phyloP scores from a whole-genome alignment of 1,140 invertebrate species.

The Trichonephila clavata region DNA sequence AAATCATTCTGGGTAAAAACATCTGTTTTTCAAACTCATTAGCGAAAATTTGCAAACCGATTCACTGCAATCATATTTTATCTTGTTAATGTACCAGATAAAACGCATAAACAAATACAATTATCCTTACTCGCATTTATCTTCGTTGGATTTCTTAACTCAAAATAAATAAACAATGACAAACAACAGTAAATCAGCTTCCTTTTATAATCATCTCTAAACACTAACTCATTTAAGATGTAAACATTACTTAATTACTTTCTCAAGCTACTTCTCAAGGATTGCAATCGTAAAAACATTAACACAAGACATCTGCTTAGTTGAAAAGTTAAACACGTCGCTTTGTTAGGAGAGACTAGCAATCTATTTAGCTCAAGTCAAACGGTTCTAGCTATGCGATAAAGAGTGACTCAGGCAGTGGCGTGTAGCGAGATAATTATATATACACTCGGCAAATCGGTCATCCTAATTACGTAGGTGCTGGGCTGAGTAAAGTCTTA shows the following conservation, averaged over 20 bases:
- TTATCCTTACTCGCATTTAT: too few species aligned
- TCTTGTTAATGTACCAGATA: too few species aligned
- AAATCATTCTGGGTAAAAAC: too few species aligned
- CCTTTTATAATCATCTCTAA: neutral
- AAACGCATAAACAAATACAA: too few species aligned
- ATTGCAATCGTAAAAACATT: slow-evolving; percentile 9
- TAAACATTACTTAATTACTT: slow-evolving; percentile 24
- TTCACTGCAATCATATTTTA: too few species aligned
- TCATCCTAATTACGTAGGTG: neutral
- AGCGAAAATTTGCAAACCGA: too few species aligned
- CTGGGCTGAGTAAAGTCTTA: slow-evolving; percentile 6
- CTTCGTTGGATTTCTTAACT: neutral
- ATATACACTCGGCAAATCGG: slow-evolving; percentile 7
- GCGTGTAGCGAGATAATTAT: slow-evolving; percentile 20
- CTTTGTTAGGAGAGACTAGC: neutral
- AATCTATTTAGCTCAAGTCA: slow-evolving; percentile 10
- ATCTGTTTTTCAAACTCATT: too few species aligned
- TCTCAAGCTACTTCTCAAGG: neutral
- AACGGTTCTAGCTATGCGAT: neutral
- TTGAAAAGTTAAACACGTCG: slow-evolving; percentile 17
- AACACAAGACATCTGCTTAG: neutral
- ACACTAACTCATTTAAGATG: neutral
- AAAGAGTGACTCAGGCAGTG: slow-evolving; percentile 7
- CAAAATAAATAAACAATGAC: neutral
- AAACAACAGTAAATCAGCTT: neutral